Evolutionary conservation across 2,888 invertebrate genomes (phyloP).

Genomic region (Eupithecia tripunctaria): DNA sequence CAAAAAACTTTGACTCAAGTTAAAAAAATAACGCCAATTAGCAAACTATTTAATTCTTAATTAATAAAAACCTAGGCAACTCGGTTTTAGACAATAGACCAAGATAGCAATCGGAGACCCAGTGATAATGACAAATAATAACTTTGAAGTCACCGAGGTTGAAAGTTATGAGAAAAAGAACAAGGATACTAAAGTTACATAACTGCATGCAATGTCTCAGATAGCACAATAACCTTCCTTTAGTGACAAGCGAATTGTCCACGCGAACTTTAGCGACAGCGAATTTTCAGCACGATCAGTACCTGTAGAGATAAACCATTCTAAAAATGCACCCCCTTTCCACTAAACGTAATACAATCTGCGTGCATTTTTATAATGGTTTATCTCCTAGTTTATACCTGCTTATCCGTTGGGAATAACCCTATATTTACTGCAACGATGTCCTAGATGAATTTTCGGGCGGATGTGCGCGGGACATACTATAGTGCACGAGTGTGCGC

Average conservation of each 20-base stretch:
- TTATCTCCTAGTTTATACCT: too few species aligned
- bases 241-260: not conserved
- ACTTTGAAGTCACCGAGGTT: constrained; percentile 20
- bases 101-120: constrained; percentile 30
- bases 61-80: not conserved
- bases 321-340: too few species aligned
- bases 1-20: not conserved
- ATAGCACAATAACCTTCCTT: constrained; percentile 1
- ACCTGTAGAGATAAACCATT: too few species aligned
- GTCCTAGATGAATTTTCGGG: too few species aligned
- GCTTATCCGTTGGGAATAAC: too few species aligned
- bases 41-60: not conserved
- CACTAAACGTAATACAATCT: too few species aligned
- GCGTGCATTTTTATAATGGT: too few species aligned
- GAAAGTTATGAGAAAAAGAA: constrained; percentile 28
- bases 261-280: too few species aligned
- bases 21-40: not conserved
- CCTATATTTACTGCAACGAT: too few species aligned
- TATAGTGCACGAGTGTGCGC: too few species aligned
- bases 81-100: constrained; percentile 23
- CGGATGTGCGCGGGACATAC: too few species aligned
- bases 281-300: too few species aligned
- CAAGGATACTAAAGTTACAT: constrained; percentile 23
- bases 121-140: constrained; percentile 27
- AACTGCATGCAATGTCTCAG: not conserved